phyloP scores from a whole-genome alignment of 1,140 invertebrate species.

The Penaeus chinensis region DNA sequence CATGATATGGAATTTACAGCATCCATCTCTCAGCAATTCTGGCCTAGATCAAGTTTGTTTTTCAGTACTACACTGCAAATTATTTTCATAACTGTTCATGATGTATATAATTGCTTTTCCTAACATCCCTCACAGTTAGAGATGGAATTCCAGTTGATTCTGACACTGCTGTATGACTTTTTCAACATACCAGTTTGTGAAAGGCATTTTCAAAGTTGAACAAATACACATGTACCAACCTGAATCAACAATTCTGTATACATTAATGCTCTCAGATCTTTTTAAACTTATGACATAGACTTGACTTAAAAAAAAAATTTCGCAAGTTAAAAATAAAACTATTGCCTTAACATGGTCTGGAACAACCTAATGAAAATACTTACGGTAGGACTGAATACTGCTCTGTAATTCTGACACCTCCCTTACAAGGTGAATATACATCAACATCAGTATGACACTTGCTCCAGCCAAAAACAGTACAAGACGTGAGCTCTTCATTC shows the following conservation, averaged over 20 bases:
- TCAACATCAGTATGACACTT: slow-evolving; percentile 44
- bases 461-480: slow-evolving; percentile 37
- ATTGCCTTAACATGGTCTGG: not conserved
- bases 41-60: no score
- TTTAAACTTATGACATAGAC: not conserved
- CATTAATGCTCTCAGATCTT: not conserved
- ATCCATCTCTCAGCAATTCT: not conserved
- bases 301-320: not conserved
- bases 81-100: no score
- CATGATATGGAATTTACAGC: no score
- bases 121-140: no score
- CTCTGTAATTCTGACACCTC: slow-evolving; percentile 52
- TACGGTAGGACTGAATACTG: slow-evolving; percentile 34
- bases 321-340: not conserved
- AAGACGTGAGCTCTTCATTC: slow-evolving; percentile 48
- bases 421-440: slow-evolving; percentile 59
- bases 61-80: no score
- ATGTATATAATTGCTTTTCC: no score
- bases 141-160: no score
- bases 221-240: not conserved
- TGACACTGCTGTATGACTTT: no score
- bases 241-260: not conserved
- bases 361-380: not conserved
- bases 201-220: no score
- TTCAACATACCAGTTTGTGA: no score